Evolutionary conservation across 2,113 vertebrate genomes (phyloP).

Genomic region (Melierax canorus): DNA sequence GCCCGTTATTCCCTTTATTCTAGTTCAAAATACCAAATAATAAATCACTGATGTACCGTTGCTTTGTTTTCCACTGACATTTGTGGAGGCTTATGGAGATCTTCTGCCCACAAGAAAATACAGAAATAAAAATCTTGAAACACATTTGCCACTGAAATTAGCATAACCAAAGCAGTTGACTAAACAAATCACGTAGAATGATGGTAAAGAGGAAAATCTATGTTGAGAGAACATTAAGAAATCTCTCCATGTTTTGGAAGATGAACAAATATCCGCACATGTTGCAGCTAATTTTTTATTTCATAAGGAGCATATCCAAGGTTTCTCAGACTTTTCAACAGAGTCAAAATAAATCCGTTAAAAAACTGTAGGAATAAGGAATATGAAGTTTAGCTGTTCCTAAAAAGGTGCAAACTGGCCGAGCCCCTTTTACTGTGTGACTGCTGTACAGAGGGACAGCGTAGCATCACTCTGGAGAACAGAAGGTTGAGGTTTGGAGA

Average conservation of each 20-base stretch:
- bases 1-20: background rate
- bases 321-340: background rate
- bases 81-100: slow-evolving; percentile 26
- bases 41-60: background rate
- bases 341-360: background rate
- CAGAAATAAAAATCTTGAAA: slow-evolving; percentile 19
- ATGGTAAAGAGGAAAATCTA: background rate
- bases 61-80: slow-evolving; percentile 43
- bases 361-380: background rate
- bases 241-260: background rate
- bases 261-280: background rate
- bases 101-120: slow-evolving; percentile 24
- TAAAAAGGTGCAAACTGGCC: background rate
- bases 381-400: background rate
- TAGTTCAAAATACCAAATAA: slow-evolving; percentile 3
- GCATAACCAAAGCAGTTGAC: slow-evolving; percentile 6
- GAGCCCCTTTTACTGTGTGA: background rate
- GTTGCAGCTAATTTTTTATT: background rate
- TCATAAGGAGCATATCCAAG: background rate
- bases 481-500: background rate
- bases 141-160: background rate
- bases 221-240: background rate
- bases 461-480: background rate
- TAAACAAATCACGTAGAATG: background rate
- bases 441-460: background rate